Evolutionary conservation across 1,140 invertebrate genomes (phyloP).

Genomic region (Drosophila jambulina): DNA sequence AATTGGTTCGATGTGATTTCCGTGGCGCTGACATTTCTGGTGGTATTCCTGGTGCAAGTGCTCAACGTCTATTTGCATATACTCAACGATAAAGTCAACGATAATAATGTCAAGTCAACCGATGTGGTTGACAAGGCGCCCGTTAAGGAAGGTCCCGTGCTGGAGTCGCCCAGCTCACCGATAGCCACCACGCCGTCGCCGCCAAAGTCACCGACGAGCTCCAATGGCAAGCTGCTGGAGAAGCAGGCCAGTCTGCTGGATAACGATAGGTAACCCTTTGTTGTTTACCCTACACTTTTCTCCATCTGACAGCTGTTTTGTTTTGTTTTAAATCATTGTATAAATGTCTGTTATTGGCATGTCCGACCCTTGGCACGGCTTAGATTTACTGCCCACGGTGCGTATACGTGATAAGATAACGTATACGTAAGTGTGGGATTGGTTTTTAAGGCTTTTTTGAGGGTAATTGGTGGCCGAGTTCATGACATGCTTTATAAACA

Average conservation of each 20-base stretch:
- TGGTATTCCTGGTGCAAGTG: conserved; percentile 69
- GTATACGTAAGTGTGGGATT: conserved; percentile 1
- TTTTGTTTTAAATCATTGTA: conserved; percentile 15
- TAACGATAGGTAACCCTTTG: conserved; percentile 63
- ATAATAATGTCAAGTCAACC: conserved; percentile 17
- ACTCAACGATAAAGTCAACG: conserved; percentile 41
- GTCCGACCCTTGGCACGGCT: conserved; percentile 28
- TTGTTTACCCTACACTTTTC: conserved; percentile 6
- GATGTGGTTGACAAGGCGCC: conserved; percentile 40
- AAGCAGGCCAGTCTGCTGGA: conserved; percentile 76
- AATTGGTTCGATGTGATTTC: conserved; percentile 76
- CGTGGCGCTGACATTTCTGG: conserved; percentile 59
- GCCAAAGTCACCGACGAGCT: conserved; percentile 21
- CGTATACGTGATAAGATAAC: conserved; percentile 66
- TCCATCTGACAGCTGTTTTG: conserved; percentile 40
- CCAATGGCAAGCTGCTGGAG: conserved; percentile 73
- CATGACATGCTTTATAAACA: conserved; percentile 21
- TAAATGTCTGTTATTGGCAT: conserved; percentile 25
- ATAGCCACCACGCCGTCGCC: conserved; percentile 2
- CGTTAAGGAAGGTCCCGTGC: conserved; percentile 11
- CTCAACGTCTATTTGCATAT: conserved; percentile 69
- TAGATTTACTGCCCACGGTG: conserved; percentile 3
- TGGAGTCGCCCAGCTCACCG: conserved; percentile 21
- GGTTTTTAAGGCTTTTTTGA: conserved; percentile 40
- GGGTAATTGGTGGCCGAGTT: conserved; percentile 14